A percentile compares a stretch with the other conserved stretches of the same genome.
phyloP scores from a whole-genome alignment of 2,888 invertebrate genomes.

The Belgica antarctica region DNA sequence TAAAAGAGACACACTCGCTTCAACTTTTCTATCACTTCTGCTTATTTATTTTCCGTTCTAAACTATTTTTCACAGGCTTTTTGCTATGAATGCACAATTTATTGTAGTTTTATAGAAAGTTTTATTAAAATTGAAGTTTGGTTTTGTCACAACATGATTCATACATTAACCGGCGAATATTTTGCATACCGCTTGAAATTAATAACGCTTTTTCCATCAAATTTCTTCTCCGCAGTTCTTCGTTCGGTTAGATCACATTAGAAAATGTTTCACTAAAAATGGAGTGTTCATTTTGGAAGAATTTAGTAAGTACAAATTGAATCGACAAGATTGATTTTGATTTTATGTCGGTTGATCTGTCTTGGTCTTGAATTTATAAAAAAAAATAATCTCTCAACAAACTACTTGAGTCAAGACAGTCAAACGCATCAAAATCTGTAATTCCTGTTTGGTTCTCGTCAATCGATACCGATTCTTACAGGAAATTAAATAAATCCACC shows the following conservation, averaged over 20 bases:
- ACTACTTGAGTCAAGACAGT: too few species aligned
- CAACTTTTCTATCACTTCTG: slow-evolving; percentile 8
- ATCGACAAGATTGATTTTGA: slow-evolving; percentile 44
- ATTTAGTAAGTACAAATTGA: slow-evolving; percentile 81
- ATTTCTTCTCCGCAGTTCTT: slow-evolving; percentile 76
- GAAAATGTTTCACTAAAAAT: slow-evolving; percentile 99
- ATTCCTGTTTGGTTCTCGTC: too few species aligned
- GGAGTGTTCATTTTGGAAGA: slow-evolving; percentile 99
- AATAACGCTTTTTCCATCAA: neutral
- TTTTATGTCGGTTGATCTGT: too few species aligned
- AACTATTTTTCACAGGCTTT: slow-evolving; percentile 10
- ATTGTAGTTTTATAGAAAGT: neutral
- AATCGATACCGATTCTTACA: slow-evolving; percentile 18
- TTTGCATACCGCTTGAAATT: neutral
- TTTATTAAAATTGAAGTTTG: neutral
- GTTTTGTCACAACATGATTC: slow-evolving; percentile 4
- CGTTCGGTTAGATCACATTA: slow-evolving; percentile 97
- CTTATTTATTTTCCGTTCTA: neutral
- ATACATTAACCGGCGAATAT: neutral
- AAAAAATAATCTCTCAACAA: too few species aligned
- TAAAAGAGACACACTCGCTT: slow-evolving; percentile 18
- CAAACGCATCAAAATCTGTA: too few species aligned
- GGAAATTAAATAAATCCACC: slow-evolving; percentile 16
- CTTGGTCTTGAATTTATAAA: too few species aligned
- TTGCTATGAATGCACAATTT: slow-evolving; percentile 27